These are phyloP conservation scores for Leucoptera coffeella DNA, from an alignment of 2,888 invertebrate species.

Conservation along the genomic window DNA sequence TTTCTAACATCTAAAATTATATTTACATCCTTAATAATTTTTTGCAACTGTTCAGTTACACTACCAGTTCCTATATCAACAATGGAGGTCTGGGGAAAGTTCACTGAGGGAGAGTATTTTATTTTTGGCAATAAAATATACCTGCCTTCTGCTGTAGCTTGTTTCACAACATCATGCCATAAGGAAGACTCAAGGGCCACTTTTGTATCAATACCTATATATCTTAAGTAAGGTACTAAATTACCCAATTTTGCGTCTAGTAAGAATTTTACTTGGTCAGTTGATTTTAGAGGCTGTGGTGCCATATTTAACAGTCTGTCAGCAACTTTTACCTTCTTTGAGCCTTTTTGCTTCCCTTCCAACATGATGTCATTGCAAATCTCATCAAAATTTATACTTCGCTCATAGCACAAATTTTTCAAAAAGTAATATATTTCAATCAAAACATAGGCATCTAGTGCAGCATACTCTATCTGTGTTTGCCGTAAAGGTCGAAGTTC, in stretches of 20 bases:
- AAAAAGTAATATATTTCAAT: conserved; percentile 72
- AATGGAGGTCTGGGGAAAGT: conserved; percentile 42
- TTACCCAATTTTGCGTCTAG: conserved; percentile 22
- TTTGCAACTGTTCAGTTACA: conserved; percentile 57
- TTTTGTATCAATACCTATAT: conserved; percentile 55
- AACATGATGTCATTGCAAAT: conserved; percentile 55
- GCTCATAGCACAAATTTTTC: conserved; percentile 27
- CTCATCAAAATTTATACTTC: conserved; percentile 57
- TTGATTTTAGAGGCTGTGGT: too few relatives aligned
- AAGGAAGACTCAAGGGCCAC: conserved; percentile 53
- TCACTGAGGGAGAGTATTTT: conserved; percentile 48
- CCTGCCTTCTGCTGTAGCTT: conserved; percentile 29
- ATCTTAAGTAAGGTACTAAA: conserved; percentile 27
- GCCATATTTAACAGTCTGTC: conserved; percentile 19
- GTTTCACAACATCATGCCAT: conserved; percentile 33
- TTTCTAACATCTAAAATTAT: conserved; percentile 57
- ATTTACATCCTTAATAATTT: conserved; percentile 61
- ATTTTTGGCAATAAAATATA: conserved; percentile 21
- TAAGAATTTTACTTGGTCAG: too few relatives aligned
- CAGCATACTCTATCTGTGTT: conserved; percentile 78
- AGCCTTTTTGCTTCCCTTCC: conserved; percentile 41
- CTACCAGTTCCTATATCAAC: conserved; percentile 51
- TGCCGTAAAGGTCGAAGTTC: conserved; percentile 72
- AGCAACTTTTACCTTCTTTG: conserved; percentile 24
- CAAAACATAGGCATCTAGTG: conserved; percentile 83